Evolutionary conservation across 2,888 invertebrate genomes (phyloP).

Genomic region (Campopleginae sp.): DNA sequence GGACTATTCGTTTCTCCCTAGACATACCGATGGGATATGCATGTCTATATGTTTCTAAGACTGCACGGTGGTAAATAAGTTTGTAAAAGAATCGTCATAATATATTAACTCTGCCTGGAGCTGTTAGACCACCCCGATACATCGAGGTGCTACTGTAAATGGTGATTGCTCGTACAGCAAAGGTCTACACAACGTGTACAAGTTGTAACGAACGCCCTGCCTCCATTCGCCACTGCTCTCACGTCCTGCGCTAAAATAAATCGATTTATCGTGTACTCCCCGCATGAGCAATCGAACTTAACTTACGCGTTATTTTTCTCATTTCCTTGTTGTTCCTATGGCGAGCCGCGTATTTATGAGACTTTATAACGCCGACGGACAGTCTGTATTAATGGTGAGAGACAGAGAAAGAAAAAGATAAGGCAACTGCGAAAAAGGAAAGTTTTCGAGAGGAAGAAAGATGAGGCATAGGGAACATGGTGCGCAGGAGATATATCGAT

Average conservation of each 20-base stretch:
- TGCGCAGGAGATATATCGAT: slow-evolving; percentile 65
- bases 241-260: slow-evolving; percentile 49
- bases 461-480: slow-evolving; percentile 33
- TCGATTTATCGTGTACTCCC: slow-evolving; percentile 63
- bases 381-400: slow-evolving; percentile 63
- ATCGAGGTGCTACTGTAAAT: slow-evolving; percentile 60
- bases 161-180: slow-evolving; percentile 54
- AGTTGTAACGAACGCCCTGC: slow-evolving; percentile 35
- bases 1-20: slow-evolving; percentile 14
- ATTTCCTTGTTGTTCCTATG: slow-evolving; percentile 59
- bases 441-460: slow-evolving; percentile 39
- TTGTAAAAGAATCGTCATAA: slow-evolving; percentile 31
- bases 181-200: slow-evolving; percentile 41
- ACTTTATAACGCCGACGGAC: slow-evolving; percentile 58
- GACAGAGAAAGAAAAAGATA: slow-evolving; percentile 45
- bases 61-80: slow-evolving; percentile 14
- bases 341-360: slow-evolving; percentile 63
- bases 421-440: slow-evolving; percentile 41
- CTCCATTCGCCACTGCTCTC: slow-evolving; percentile 31
- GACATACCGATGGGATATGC: neutral
- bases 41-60: slow-evolving; percentile 1
- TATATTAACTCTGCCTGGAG: slow-evolving; percentile 39
- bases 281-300: slow-evolving; percentile 60
- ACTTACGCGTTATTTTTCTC: slow-evolving; percentile 63
- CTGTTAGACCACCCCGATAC: slow-evolving; percentile 50